Base-by-base conservation (phyloP, 2,888 invertebrate genomes). In the Tiliacea aurago region DNA sequence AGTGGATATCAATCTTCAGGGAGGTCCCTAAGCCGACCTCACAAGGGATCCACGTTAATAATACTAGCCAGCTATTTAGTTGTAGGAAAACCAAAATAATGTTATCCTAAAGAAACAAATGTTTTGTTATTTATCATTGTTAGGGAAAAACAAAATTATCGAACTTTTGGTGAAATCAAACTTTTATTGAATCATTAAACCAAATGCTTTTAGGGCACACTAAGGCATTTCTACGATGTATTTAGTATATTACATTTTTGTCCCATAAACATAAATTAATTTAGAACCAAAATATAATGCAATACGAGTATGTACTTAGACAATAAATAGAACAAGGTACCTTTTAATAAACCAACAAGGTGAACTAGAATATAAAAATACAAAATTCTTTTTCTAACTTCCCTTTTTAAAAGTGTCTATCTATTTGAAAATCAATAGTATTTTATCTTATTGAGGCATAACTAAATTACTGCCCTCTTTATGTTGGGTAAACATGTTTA, bases 1-100 rank as follows among this genome's bases (percentile, higher is more conserved):
- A 75, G 76, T 37, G 81, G 43, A 49, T 63, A 80, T 78, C 63
- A 78, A 78, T 75, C 76, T 55, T 75, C 58, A n/a, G 23, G 33
- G 23, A 33, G 58, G 58, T 64, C 45, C 5, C 15, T 49, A 61
- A 56, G 43, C 43, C 2, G 62, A 47, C 66, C 56, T 77, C 49
- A 61, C 20, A 2, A 47, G 18, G n/a, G 37, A n/a, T 41, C 47
- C 15, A 28, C 9, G 20, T 23, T 56, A 33, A n/a, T 63, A 76
- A 79, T 62, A 47, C 33, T 55, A 37, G 41, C 37, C 18, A 33
- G 20, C 7, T 13, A 43, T 45, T n/a, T 18, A 41, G 18, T 18
- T 51, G 11, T 37, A 28, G 4, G 20, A 33, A 49, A n/a, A n/a
- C 20, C 20, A 15, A 15, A 33, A 33, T 33, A 33, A 13, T n/a